Evolutionary conservation across 2,113 vertebrate species (phyloP).

Genomic region (Aspidoscelis tigris): DNA sequence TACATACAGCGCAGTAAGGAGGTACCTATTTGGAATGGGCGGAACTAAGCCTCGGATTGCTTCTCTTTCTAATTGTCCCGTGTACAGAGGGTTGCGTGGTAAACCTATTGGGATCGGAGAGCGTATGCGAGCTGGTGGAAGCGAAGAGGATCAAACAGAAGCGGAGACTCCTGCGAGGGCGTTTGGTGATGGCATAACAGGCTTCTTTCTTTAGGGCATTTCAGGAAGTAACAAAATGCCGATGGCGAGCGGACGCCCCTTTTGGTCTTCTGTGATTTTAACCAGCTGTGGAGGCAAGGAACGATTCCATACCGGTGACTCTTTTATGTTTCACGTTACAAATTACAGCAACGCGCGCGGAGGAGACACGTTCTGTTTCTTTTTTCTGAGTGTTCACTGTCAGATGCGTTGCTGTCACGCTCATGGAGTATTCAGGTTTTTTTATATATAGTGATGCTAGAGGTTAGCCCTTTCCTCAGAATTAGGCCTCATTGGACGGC

Average conservation of each 20-base stretch:
- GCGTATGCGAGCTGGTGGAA: not conserved
- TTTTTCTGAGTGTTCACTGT: not conserved
- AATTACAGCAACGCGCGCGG: not conserved
- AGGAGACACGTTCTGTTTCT: too few relatives aligned
- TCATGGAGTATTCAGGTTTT: too few relatives aligned
- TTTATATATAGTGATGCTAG: too few relatives aligned
- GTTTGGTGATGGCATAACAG: not conserved
- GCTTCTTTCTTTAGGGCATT: too few relatives aligned
- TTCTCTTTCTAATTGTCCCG: too few relatives aligned
- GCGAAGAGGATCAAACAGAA: not conserved
- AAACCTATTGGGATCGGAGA: not conserved
- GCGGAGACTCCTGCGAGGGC: not conserved
- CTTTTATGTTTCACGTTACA: not conserved
- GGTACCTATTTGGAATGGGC: not conserved
- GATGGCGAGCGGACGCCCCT: not conserved
- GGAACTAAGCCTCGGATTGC: not conserved
- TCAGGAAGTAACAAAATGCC: not conserved
- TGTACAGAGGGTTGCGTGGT: not conserved
- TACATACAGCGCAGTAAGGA: not conserved
- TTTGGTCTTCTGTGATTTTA: not conserved
- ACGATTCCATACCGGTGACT: not conserved
- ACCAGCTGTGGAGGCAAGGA: slow-evolving; percentile 1
- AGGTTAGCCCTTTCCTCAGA: too few relatives aligned
- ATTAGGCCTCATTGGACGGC: too few relatives aligned
- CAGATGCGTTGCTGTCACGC: not conserved